Evolutionary conservation across 2,113 vertebrate species (phyloP).

Genomic region (Chaetodon auriga): DNA sequence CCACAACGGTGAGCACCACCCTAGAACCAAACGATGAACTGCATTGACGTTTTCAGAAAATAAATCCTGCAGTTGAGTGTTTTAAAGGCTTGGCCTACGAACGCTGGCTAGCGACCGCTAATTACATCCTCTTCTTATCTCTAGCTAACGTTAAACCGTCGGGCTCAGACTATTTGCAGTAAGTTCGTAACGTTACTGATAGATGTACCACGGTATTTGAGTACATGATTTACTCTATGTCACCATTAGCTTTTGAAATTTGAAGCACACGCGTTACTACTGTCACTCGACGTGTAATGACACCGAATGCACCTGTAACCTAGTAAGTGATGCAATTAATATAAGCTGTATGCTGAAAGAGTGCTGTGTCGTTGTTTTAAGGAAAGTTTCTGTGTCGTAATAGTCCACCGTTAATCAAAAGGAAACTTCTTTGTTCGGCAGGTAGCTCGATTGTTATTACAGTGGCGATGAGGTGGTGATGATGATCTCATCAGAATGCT

Average conservation of each 20-base stretch:
- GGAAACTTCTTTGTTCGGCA: not conserved
- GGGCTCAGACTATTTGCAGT: conserved; percentile 42
- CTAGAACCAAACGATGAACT: not conserved
- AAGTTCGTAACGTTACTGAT: not conserved
- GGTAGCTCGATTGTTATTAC: not conserved
- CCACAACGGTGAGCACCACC: not conserved
- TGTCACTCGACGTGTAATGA: conserved; percentile 14
- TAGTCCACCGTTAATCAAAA: not conserved
- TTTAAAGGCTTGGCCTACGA: conserved; percentile 39
- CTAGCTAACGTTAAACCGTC: conserved; percentile 51
- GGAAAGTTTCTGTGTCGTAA: not conserved
- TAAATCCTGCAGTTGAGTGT: not conserved
- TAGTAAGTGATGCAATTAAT: not conserved
- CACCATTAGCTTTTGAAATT: not conserved
- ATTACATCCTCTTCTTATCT: conserved; percentile 64
- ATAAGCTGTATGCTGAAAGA: not conserved
- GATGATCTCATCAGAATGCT: conserved; percentile 16
- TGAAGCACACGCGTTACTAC: not conserved
- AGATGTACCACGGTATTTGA: not conserved
- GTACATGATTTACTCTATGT: conserved; percentile 3
- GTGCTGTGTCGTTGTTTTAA: not conserved
- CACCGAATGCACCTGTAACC: conserved; percentile 60
- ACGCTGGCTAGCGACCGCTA: conserved; percentile 61
- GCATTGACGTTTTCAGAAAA: not conserved
- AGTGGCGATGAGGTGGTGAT: not conserved